Evolutionary conservation across 2,888 invertebrate genomes (phyloP).

Genomic region (Nemapogon koenigi): DNA sequence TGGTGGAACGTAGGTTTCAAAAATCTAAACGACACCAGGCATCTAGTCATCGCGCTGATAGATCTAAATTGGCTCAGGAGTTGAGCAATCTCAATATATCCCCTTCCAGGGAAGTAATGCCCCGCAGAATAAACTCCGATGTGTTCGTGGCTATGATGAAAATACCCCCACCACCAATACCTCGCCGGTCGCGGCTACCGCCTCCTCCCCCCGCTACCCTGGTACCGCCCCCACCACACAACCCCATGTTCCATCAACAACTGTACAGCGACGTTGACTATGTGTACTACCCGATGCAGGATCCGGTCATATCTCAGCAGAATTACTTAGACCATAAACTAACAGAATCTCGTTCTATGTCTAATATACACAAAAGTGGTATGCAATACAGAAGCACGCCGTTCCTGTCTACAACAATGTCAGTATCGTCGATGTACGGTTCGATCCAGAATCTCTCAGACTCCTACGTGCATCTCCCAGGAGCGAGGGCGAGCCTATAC

Average conservation of each 20-base stretch:
- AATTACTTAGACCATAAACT: conserved; percentile 90
- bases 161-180: conserved; percentile 61
- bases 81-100: conserved; percentile 46
- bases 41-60: conserved; percentile 67
- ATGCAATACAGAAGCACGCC: conserved; percentile 85
- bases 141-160: conserved; percentile 69
- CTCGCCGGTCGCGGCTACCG: conserved; percentile 68
- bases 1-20: conserved; percentile 53
- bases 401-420: conserved; percentile 72
- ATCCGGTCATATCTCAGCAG: conserved; percentile 88
- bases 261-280: conserved; percentile 91
- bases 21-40: conserved; percentile 56
- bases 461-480: conserved; percentile 74
- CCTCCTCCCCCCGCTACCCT: conserved; percentile 72
- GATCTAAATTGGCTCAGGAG: conserved; percentile 65
- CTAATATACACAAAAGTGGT: conserved; percentile 71
- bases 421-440: conserved; percentile 74
- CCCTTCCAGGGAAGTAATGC: conserved; percentile 46
- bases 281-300: conserved; percentile 89
- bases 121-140: conserved; percentile 49
- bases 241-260: conserved; percentile 88
- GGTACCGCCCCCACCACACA: conserved; percentile 78
- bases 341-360: conserved; percentile 69
- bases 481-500: conserved; percentile 68
- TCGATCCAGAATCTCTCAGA: conserved; percentile 83